Conservation (phyloP, 2,113 vertebrate genomes). For the Scophthalmus maximus region DNA sequence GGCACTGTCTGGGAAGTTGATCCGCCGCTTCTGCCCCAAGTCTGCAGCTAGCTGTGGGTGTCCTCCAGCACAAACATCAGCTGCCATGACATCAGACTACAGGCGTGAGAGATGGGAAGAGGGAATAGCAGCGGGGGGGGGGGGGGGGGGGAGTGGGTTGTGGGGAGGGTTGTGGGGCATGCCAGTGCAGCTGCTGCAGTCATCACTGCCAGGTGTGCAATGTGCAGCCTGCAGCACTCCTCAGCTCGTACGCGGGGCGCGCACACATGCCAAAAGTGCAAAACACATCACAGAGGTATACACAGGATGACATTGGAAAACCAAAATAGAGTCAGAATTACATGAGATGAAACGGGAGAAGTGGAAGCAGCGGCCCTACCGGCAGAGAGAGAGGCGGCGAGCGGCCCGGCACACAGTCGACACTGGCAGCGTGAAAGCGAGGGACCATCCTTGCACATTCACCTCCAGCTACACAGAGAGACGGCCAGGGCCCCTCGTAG, state of each 20-base stretch:
- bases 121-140: slow-evolving; percentile 3
- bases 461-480: slow-evolving; percentile 68
- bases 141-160: slow-evolving; percentile 5
- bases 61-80: slow-evolving; percentile 57
- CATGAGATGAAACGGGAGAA: background rate
- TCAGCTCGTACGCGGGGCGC: slow-evolving; percentile 32
- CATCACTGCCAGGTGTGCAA: slow-evolving; percentile 48
- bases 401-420: slow-evolving; percentile 29
- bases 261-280: slow-evolving; percentile 27
- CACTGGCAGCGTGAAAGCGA: slow-evolving; percentile 29
- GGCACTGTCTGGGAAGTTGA: slow-evolving; percentile 51
- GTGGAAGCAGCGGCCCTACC: slow-evolving; percentile 58
- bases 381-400: slow-evolving; percentile 32
- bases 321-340: too few relatives aligned
- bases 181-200: slow-evolving; percentile 73
- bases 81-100: slow-evolving; percentile 74
- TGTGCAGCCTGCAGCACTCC: slow-evolving; percentile 35
- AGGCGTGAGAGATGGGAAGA: slow-evolving; percentile 38
- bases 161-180: too few relatives aligned
- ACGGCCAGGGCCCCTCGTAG: too few relatives aligned
- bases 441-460: slow-evolving; percentile 61
- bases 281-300: background rate
- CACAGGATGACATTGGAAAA: slow-evolving; percentile 4
- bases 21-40: slow-evolving; percentile 32
- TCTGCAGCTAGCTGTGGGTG: slow-evolving; percentile 22